Base-by-base conservation (phyloP, 2,113 vertebrate genomes). In the Toxostoma redivivum region DNA sequence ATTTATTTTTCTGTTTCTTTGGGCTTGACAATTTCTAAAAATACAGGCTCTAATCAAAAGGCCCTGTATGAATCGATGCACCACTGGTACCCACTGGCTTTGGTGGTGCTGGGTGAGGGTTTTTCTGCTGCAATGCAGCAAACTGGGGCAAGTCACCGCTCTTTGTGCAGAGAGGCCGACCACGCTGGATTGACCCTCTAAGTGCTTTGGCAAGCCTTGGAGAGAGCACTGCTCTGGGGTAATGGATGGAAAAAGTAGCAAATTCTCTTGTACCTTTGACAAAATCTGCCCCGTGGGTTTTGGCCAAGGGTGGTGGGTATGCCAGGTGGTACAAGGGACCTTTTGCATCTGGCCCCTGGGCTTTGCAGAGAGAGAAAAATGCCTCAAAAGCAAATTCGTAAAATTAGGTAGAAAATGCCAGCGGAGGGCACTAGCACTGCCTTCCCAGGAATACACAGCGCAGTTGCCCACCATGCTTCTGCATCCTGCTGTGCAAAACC, bases 171-270 rank as follows among this genome's bases (percentile, higher is more conserved):
- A 23, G 40, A 22, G 9, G 7, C 48, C 0, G 1, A 45, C 37
- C 62, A 20, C 0, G 0, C 51, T 3, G 15, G 17, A 13, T 22
- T 30, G 12, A 44, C 70, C 61, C 61, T 66, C 7, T 45, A 1
- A n/a, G 27, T 4, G 3, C 56, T 84, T 62, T 2, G 5, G 33
- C 71, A 67, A 38, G 37, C 69, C 65, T 81, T 51, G 47, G 65
- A 45, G 35, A 54, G 53, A 48, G 20, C 5, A 0, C 35, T 67
- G 48, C 40, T 74, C 9, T 2, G 0, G 33, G 24, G 48, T 67
- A 82, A 18, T 24, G 7, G 15, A 24, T 28, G 31, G 40, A 1
- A 38, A 69, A 54, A 45, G 10, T 10, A 19, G 12, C 27, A 61
- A 35, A 24, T 33, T 35, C 33, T 22, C 28, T 23, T 76, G 12